phyloP scores from a whole-genome alignment of 2,888 invertebrate species.

The Odiellus spinosus region DNA sequence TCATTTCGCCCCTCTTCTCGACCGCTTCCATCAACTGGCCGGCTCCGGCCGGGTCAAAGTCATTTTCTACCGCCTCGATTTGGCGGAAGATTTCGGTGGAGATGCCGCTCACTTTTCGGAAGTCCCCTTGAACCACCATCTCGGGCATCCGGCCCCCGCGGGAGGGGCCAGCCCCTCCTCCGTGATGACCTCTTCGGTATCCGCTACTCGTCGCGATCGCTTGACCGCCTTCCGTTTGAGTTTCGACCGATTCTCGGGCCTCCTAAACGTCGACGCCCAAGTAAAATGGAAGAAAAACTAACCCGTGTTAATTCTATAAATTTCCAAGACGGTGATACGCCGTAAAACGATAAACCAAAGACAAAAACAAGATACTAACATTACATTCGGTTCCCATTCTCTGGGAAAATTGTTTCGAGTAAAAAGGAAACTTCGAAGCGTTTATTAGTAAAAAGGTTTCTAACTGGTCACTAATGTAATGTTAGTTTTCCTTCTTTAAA shows the following conservation, averaged over 20 bases:
- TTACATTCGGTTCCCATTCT: no score
- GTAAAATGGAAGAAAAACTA: no score
- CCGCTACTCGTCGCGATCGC: neutral
- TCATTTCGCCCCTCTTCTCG: constrained; percentile 80
- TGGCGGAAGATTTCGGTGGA: constrained; percentile 92
- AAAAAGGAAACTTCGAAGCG: no score
- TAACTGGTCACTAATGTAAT: neutral
- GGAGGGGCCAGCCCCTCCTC: constrained; percentile 1
- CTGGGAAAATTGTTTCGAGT: no score
- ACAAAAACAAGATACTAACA: no score
- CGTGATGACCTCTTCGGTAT: constrained; percentile 35
- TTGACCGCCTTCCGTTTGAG: neutral
- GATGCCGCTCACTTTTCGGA: constrained; percentile 89
- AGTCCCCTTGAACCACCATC: constrained; percentile 71
- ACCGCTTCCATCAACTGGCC: constrained; percentile 72
- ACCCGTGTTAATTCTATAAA: no score
- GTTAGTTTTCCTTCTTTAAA: constrained; percentile 1
- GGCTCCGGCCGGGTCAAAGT: constrained; percentile 81
- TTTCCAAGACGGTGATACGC: no score
- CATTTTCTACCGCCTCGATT: constrained; percentile 91
- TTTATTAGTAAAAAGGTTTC: no score
- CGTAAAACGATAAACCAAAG: no score
- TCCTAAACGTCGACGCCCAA: no score
- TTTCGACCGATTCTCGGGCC: no score
- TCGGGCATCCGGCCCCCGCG: constrained; percentile 10